Evolutionary conservation across 2,797 vertebrate species (phyloP), one percentile per base, ranked within the genome.

Genomic region (Lindbergichthys nudifrons): DNA sequence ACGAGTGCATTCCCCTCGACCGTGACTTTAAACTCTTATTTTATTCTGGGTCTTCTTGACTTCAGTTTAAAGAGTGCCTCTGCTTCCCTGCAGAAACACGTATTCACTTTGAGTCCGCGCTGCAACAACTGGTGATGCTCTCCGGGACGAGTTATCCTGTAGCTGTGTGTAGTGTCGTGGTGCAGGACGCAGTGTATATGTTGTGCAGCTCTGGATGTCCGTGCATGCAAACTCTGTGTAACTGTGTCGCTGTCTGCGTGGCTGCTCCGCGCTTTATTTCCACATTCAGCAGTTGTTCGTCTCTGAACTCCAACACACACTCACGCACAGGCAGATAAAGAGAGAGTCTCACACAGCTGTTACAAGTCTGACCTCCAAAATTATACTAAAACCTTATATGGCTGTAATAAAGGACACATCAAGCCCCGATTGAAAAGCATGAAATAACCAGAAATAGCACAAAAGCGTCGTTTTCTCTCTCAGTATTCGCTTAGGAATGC

Each of bases 351-450:
- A 10, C 26, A 59, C 52, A 71, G 85, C 70, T 81, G 47, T 83
- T 70, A 57, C 45, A 81, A 63, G 82, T 64, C 79, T 88, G 87
- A 89, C 87, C 85, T 87, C 82, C 57, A 81, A 79, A 88, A 61
- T 65, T 68, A 14, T 11, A 64, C 13, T 30, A 19, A 80, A 68
- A 52, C 67, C 51, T 12, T 21, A 45, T 50, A 60, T 60, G 60
- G 73, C 58, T 64, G 14, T 18, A 52, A 58, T 67, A 79, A 72
- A 80, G 32, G 75, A 75, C 75, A 65, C 63, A 46, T 47, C 59
- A 41, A 7, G 82, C 73, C 51, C 26, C 18, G 56, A 69, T 63
- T 80, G 39, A 70, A 39, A 39, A 43, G 46, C 71, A 57, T 45
- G 56, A 54, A 70, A 60, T 63, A 47, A 79, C 54, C 51, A 53